Evolutionary conservation across 2,797 vertebrate species (phyloP), one percentile per base, ranked within the genome.

Genomic region (Catamblyrhynchus diadema): DNA sequence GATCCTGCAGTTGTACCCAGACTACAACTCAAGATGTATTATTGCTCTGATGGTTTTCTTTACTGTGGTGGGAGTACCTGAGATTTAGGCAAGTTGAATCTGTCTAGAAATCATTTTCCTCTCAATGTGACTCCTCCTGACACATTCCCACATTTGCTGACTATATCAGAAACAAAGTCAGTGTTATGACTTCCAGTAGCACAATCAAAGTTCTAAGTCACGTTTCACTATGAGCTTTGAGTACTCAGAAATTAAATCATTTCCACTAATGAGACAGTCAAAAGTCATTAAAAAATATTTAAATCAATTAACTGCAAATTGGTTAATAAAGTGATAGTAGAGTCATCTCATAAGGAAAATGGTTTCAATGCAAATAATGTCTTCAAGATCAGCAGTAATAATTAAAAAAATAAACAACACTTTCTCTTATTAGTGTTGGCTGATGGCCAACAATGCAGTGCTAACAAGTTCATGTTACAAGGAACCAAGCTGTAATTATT

Each of bases 161-260:
- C 47, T 48, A 1, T 5, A 44, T 8, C 33, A 22, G n/a, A 67
- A 83, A 51, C 57, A 72, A 75, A 84, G 60, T 56, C 82, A 57
- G 3, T n/a, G 42, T 12, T 69, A 28, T 1, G 27, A 62, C 64
- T 88, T 74, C 21, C n/a, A 86, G 42, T 0, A 32, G 35, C 28
- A 42, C 32, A 69, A 77, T 53, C 75, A 51, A 95, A 92, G 69
- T 74, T 92, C 30, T 66, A 92, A 86, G 70, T 82, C 81, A 82
- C 5, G 1, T 84, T 69, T 82, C 56, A 47, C 39, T 27, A 70
- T 17, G 25, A 86, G 44, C 28, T 65, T 66, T 0, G 0, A 72
- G 35, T 14, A 33, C 33, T 37, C 30, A 30, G 44, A 72, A 92
- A 69, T 57, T 27, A 74, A 82, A 86, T 59, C 1, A 27, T 64